These are phyloP conservation scores for Melolontha melolontha DNA, from an alignment of 2,888 invertebrate genomes.

Conservation along the genomic window DNA sequence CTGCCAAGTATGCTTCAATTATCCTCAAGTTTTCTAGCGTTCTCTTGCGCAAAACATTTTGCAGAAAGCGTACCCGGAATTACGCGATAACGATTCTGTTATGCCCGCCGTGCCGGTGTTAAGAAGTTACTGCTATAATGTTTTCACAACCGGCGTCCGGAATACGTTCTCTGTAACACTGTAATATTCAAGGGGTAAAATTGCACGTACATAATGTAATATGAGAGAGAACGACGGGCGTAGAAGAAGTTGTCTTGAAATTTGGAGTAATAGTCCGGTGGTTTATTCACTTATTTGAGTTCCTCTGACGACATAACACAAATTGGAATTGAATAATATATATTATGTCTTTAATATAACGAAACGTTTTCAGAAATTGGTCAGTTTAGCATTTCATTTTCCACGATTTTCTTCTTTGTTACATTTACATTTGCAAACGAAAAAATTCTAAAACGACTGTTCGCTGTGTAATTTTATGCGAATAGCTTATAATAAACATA, in stretches of 20 bases:
- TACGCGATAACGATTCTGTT: background rate
- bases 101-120: background rate
- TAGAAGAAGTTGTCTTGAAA: constrained; percentile 11
- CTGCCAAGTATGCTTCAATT: background rate
- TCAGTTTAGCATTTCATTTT: background rate
- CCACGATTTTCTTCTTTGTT: background rate
- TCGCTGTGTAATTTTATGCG: no score
- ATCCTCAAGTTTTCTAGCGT: background rate
- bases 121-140: constrained; percentile 13
- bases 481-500: no score
- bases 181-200: constrained; percentile 48
- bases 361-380: background rate
- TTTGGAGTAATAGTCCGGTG: constrained; percentile 23
- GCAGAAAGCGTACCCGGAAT: background rate
- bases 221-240: constrained; percentile 43
- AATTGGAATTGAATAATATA: constrained; percentile 45
- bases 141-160: constrained; percentile 3
- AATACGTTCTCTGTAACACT: constrained; percentile 21
- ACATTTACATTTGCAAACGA: background rate
- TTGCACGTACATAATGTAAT: constrained; percentile 51
- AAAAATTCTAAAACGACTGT: no score
- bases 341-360: constrained; percentile 1
- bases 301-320: constrained; percentile 27
- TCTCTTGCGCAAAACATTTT: background rate
- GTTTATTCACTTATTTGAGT: constrained; percentile 28